Evolutionary conservation across 2,113 vertebrate genomes (phyloP).

Genomic region (Sinocyclocheilus anophthalmus): DNA sequence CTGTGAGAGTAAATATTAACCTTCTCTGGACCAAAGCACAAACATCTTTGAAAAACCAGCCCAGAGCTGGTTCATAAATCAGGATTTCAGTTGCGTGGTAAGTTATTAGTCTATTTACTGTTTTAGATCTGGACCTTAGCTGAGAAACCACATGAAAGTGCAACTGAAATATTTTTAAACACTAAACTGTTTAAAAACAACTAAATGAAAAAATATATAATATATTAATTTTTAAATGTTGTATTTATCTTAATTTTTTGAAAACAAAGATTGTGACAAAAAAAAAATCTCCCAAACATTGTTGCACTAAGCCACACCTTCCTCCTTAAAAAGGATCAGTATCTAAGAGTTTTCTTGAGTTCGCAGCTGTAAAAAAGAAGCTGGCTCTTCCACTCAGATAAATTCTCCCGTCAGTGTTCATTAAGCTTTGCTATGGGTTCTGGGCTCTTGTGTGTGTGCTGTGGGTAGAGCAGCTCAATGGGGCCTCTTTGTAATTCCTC

Average conservation of each 20-base stretch:
- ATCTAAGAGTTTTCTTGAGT: slow-evolving; percentile 1
- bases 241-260: too few relatives aligned
- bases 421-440: slow-evolving; percentile 41
- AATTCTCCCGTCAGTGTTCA: slow-evolving; percentile 60
- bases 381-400: slow-evolving; percentile 51
- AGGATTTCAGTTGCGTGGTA: slow-evolving; percentile 1
- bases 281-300: background rate
- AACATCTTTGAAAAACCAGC: background rate
- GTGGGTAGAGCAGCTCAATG: slow-evolving; percentile 51
- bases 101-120: slow-evolving; percentile 16
- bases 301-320: background rate
- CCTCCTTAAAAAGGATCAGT: background rate
- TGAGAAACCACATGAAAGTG: slow-evolving; percentile 18
- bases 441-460: slow-evolving; percentile 45
- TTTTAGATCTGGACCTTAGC: background rate
- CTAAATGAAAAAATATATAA: too few relatives aligned
- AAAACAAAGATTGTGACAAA: too few relatives aligned
- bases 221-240: too few relatives aligned
- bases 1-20: slow-evolving; percentile 42
- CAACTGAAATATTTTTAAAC: background rate
- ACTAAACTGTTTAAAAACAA: too few relatives aligned
- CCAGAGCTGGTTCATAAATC: slow-evolving; percentile 25
- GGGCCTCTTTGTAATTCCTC: slow-evolving; percentile 71
- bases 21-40: slow-evolving; percentile 9
- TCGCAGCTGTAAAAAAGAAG: slow-evolving; percentile 40